Percentiles rank a stretch among this genome's conserved stretches.
Conservation (phyloP, 2,113 vertebrate species). For the Poeciliopsis occidentalis region DNA sequence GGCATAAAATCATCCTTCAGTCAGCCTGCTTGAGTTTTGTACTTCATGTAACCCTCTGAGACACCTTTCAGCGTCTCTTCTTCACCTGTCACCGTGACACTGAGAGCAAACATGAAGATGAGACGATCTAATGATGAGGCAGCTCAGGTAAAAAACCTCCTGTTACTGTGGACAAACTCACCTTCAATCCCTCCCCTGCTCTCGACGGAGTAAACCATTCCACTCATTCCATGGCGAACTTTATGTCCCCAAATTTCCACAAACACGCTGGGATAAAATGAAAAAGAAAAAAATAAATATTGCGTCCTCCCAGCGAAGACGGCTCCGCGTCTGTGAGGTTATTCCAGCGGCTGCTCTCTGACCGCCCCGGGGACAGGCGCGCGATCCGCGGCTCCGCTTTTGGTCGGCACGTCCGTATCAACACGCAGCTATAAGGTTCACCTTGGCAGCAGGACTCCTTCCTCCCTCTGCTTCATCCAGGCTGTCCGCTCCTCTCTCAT, state of each 20-base stretch:
- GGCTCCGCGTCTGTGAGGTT: background rate
- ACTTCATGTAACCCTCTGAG: background rate
- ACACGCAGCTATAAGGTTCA: slow-evolving; percentile 39
- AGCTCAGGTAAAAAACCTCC: background rate
- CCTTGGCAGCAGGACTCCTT: slow-evolving; percentile 56
- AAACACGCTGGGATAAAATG: background rate
- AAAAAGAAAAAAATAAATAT: background rate
- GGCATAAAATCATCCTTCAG: background rate
- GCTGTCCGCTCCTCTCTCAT: slow-evolving; percentile 23
- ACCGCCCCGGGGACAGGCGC: background rate
- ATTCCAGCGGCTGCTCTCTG: background rate
- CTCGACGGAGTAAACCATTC: slow-evolving; percentile 13
- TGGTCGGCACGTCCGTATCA: background rate
- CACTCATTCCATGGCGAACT: slow-evolving; percentile 11
- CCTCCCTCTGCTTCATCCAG: slow-evolving; percentile 3
- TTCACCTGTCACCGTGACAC: background rate
- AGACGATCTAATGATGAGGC: background rate
- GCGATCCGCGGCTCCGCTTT: slow-evolving; percentile 9
- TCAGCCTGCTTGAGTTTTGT: background rate
- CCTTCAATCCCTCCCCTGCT: slow-evolving; percentile 10
- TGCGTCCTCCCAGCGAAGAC: background rate
- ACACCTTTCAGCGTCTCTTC: background rate
- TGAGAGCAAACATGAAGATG: background rate
- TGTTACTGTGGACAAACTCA: slow-evolving; percentile 26
- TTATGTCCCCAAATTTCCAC: slow-evolving; percentile 6